phyloP scores from a whole-genome alignment of 2,888 invertebrate genomes.

The Lithophane semibrunnea region DNA sequence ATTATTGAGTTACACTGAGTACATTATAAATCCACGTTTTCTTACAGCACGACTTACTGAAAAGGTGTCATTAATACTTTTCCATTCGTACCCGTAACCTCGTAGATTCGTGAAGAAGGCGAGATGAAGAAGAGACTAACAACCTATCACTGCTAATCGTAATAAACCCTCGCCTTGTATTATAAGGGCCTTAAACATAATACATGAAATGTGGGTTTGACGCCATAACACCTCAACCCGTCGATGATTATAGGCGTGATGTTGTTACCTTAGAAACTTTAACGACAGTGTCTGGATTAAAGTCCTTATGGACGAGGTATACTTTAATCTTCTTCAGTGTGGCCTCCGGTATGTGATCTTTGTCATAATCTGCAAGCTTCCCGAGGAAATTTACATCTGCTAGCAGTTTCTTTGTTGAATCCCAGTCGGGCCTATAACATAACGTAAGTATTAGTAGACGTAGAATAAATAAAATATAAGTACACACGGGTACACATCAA shows the following conservation, averaged over 20 bases:
- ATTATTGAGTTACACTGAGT: too few species aligned
- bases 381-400: slow-evolving; percentile 96
- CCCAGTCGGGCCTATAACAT: slow-evolving; percentile 94
- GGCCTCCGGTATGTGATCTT: slow-evolving; percentile 95
- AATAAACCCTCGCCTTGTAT: not conserved
- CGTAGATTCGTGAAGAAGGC: too few species aligned
- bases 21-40: not conserved
- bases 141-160: not conserved
- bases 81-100: too few species aligned
- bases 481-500: too few species aligned
- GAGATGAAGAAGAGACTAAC: too few species aligned
- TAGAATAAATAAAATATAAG: not conserved
- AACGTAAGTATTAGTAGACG: not conserved
- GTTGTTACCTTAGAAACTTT: slow-evolving; percentile 90
- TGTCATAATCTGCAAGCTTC: slow-evolving; percentile 95
- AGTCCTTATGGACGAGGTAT: slow-evolving; percentile 96
- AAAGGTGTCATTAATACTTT: too few species aligned
- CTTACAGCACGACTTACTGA: too few species aligned
- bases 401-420: slow-evolving; percentile 94
- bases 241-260: not conserved
- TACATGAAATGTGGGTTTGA: not conserved
- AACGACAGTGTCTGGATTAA: slow-evolving; percentile 95
- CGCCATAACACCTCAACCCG: not conserved
- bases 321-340: slow-evolving; percentile 94
- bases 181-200: not conserved